Evolutionary conservation across 1,140 invertebrate species (phyloP).

Genomic region (Papilio xuthus): DNA sequence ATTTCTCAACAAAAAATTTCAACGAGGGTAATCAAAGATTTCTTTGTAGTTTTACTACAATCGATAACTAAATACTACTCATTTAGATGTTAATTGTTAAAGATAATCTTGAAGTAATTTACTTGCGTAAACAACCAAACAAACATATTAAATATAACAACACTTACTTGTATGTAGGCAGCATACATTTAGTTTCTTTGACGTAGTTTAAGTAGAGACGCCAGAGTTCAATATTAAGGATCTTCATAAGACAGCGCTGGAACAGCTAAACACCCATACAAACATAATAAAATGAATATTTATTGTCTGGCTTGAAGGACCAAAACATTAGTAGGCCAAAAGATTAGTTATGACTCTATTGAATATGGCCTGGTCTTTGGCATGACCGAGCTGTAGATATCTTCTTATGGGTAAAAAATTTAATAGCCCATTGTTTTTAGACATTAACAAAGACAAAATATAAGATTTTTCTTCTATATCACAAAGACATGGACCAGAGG

Average conservation of each 20-base stretch:
- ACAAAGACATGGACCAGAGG: not conserved
- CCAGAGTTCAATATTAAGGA: constrained; percentile 99
- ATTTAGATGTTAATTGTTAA: no score
- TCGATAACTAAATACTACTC: no score
- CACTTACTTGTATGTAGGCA: constrained; percentile 96
- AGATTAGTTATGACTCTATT: no score
- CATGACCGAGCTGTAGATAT: no score
- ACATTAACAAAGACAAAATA: not conserved
- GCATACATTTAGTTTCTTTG: constrained; percentile 97
- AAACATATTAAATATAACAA: not conserved
- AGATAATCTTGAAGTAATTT: no score
- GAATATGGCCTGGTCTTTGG: no score
- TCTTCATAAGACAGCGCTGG: constrained; percentile 98
- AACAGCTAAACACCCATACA: constrained; percentile 88
- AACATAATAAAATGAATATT: constrained; percentile 23
- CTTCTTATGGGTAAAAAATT: no score
- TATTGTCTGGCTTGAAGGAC: not conserved
- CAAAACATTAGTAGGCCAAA: not conserved
- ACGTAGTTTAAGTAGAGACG: constrained; percentile 98
- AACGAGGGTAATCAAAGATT: no score
- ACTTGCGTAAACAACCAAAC: no score
- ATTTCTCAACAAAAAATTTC: no score
- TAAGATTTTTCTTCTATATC: not conserved
- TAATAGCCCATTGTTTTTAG: not conserved
- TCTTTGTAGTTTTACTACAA: not conserved